A percentile compares a stretch with the other conserved stretches of the same genome.
Conservation (phyloP, 1,140 invertebrate species). For the Trigoniulus corallinus region DNA sequence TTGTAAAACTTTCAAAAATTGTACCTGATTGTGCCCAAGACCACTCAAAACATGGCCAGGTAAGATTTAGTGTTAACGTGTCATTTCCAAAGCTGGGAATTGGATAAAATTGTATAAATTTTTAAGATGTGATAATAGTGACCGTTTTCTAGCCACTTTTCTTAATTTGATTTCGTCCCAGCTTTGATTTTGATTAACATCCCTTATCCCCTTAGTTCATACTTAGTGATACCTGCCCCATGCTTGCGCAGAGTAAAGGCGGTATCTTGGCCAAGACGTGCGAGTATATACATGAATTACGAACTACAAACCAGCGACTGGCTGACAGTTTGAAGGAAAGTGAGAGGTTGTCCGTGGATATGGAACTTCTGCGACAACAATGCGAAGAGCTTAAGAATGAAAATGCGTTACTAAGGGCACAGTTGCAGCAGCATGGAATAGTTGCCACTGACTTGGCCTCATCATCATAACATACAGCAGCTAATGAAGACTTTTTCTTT, state of each 20-base stretch:
- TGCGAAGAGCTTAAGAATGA: conserved; percentile 41
- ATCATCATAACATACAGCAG: too few relatives aligned
- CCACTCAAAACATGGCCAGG: conserved; percentile 28
- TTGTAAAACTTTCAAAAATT: conserved; percentile 73
- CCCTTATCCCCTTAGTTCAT: too few relatives aligned
- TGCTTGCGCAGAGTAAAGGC: conserved; percentile 64
- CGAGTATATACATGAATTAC: conserved; percentile 80
- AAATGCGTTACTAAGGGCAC: conserved; percentile 35
- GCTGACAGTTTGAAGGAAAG: conserved; percentile 40
- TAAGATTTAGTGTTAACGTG: too few relatives aligned
- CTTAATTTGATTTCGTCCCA: too few relatives aligned
- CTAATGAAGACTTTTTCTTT: too few relatives aligned
- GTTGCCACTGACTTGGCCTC: conserved; percentile 16
- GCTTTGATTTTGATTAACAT: too few relatives aligned
- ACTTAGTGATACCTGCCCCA: too few relatives aligned
- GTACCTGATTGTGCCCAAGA: conserved; percentile 32
- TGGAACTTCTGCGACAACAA: conserved; percentile 36
- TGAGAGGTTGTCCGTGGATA: conserved; percentile 38
- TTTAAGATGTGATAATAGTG: too few relatives aligned
- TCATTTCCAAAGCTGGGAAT: too few relatives aligned
- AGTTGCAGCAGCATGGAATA: conserved; percentile 30
- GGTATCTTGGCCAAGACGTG: conserved; percentile 90
- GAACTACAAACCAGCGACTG: conserved; percentile 51
- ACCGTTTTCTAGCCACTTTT: too few relatives aligned
- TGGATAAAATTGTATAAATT: too few relatives aligned